Percentiles rank a stretch among this genome's conserved stretches.
Conservation (phyloP, 2,113 vertebrate species). For the Craseonycteris thonglongyai region DNA sequence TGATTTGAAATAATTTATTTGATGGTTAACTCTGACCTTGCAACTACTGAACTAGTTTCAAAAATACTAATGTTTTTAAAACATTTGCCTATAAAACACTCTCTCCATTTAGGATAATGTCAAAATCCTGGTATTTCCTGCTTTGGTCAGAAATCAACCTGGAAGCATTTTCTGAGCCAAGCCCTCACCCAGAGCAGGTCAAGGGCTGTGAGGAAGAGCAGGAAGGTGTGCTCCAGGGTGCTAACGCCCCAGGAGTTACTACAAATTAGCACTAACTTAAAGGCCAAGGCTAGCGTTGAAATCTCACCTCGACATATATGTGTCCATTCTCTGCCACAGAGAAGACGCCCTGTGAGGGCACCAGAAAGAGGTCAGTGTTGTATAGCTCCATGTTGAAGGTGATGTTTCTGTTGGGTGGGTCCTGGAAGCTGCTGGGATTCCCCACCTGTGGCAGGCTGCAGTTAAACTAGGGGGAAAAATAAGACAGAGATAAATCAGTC, state of each 20-base stretch:
- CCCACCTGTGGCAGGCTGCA: constrained; percentile 83
- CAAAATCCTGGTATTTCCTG: neutral
- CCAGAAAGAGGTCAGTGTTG: constrained; percentile 78
- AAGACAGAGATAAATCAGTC: neutral
- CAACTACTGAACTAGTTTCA: neutral
- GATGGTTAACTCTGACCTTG: neutral
- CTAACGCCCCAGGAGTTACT: neutral
- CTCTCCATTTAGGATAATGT: neutral
- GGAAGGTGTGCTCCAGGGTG: neutral
- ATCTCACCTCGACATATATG: constrained; percentile 91
- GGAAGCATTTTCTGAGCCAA: neutral
- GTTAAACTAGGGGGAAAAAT: constrained; percentile 85
- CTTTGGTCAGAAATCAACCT: neutral
- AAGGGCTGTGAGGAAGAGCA: neutral
- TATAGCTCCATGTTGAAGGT: constrained; percentile 92
- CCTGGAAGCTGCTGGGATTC: constrained; percentile 55
- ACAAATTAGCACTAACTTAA: neutral
- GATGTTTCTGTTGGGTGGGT: constrained; percentile 76
- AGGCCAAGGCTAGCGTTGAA: neutral
- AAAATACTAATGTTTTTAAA: neutral
- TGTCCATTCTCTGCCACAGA: constrained; percentile 84
- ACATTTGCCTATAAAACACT: neutral
- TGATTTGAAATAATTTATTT: neutral
- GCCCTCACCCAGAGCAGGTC: neutral
- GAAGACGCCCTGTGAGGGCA: constrained; percentile 82